Percentiles rank a stretch among this genome's conserved stretches.
phyloP scores from a whole-genome alignment of 1,140 invertebrate species.

The Magallana gigas region DNA sequence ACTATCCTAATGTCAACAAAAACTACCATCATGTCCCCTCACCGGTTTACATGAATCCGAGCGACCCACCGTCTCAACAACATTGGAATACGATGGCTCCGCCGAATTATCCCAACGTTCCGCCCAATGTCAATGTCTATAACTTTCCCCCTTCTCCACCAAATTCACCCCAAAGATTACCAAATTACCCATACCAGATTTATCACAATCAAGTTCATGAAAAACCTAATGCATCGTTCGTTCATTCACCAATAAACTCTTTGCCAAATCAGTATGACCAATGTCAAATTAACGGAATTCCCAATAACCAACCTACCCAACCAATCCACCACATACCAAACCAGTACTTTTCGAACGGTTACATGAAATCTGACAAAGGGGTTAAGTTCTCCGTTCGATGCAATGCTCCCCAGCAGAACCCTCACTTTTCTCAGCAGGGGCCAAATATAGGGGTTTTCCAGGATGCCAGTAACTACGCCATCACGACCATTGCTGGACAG shows the following conservation, averaged over 20 bases:
- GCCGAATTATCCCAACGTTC: not conserved
- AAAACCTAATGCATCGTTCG: not conserved
- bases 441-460: constrained; percentile 3
- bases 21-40: not conserved
- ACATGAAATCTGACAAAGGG: not conserved
- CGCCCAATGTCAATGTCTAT: constrained; percentile 41
- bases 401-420: not conserved
- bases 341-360: constrained; percentile 5
- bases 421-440: not conserved
- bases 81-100: not conserved
- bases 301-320: not conserved
- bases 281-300: not conserved
- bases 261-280: not conserved
- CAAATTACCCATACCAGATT: constrained; percentile 14
- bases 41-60: not conserved
- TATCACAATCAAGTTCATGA: not conserved
- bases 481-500: constrained; percentile 20
- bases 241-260: not conserved
- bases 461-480: constrained; percentile 8
- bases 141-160: constrained; percentile 62
- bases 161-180: constrained; percentile 50
- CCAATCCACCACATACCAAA: not conserved
- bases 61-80: not conserved
- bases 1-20: not conserved
- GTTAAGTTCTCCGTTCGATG: constrained; percentile 18